A percentile compares a stretch with the other conserved stretches of the same genome.
phyloP scores from a whole-genome alignment of 2,888 invertebrate genomes.

The Zygothrica quintamaculata region DNA sequence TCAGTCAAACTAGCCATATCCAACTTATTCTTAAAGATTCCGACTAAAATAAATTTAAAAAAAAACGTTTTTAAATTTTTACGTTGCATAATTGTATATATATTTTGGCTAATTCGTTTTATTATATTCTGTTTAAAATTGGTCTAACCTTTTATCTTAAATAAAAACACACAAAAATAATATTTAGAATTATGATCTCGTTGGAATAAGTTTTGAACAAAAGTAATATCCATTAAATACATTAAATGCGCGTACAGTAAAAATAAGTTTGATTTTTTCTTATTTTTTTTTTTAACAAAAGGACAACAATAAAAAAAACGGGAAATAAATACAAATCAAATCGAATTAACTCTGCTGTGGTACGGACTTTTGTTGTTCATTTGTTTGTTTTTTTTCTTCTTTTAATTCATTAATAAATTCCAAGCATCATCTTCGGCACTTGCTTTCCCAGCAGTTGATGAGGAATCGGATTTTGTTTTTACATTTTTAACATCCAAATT shows the following conservation, averaged over 20 bases:
- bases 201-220: constrained; percentile 43
- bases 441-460: constrained; percentile 55
- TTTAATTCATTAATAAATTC: constrained; percentile 87
- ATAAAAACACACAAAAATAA: no score
- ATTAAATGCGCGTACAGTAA: constrained; percentile 71
- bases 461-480: constrained; percentile 65
- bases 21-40: no score
- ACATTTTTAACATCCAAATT: constrained; percentile 83
- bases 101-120: constrained; percentile 69
- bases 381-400: background rate
- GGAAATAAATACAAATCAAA: constrained; percentile 54
- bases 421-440: constrained; percentile 87
- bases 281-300: constrained; percentile 36
- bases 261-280: constrained; percentile 36
- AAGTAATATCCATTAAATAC: constrained; percentile 55
- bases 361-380: no score
- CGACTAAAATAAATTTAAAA: no score
- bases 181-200: constrained; percentile 38
- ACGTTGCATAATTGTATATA: constrained; percentile 29
- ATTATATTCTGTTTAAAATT: constrained; percentile 71
- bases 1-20: no score
- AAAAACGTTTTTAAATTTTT: no score
- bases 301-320: constrained; percentile 50
- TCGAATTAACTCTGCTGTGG: constrained; percentile 28
- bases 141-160: constrained; percentile 69